A percentile compares a stretch with the other conserved stretches of the same genome.
phyloP scores from a whole-genome alignment of 2,113 vertebrate species.

The Pitta sordida region DNA sequence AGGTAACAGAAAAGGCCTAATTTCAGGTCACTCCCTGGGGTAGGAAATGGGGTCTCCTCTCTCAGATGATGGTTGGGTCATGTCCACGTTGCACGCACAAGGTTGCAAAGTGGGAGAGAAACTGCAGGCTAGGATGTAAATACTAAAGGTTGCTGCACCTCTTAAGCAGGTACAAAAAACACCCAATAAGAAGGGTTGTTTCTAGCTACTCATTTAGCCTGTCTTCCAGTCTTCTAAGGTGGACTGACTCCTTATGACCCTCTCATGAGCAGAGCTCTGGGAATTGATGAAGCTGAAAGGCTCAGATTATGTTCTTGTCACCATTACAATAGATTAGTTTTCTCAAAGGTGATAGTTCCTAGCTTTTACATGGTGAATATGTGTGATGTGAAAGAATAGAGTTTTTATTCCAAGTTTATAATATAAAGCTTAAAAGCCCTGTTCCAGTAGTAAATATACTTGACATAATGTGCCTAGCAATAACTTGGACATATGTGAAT shows the following conservation, averaged over 20 bases:
- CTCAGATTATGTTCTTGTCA: not conserved
- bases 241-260: not conserved
- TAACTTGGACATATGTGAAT: not conserved
- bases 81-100: rapidly evolving
- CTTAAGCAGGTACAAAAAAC: not conserved
- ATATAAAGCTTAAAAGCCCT: too few species aligned
- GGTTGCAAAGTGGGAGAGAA: not conserved
- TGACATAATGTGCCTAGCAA: not conserved
- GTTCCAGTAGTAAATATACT: too few species aligned
- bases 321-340: not conserved
- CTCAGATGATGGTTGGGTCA: not conserved
- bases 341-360: not conserved
- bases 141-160: not conserved
- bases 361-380: not conserved
- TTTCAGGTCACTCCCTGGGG: not conserved
- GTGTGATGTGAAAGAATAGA: not conserved
- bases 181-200: not conserved
- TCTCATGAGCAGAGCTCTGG: not conserved
- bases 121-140: rapidly evolving
- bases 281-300: not conserved
- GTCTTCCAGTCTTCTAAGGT: not conserved
- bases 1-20: not conserved
- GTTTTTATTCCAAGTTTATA: not conserved
- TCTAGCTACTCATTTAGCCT: not conserved
- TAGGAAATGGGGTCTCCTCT: not conserved